Base-by-base conservation (phyloP, 2,113 vertebrate genomes). In the Chamaea fasciata region DNA sequence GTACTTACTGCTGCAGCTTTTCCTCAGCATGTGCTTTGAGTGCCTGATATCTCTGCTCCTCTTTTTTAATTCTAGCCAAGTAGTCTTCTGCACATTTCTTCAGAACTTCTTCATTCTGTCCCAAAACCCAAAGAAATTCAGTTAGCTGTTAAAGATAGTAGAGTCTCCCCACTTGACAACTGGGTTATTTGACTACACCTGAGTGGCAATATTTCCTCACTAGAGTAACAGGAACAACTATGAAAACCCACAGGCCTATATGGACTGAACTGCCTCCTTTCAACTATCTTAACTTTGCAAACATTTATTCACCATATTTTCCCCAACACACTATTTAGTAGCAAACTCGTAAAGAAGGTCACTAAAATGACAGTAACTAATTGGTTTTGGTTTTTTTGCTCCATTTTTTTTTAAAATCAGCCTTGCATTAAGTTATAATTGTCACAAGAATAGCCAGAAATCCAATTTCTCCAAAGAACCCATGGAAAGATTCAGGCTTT, bases 1-100 rank as follows among this genome's bases (percentile, higher is more conserved):
- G 22, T 77, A 95, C 98, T 98, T 98, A 99, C 98, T 87, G 95
- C 39, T 74, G 64, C 30, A 99, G 98, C 88, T 99, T 99, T 92
- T 99, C 99, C 83, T 99, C 99, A 0, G 98, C 99, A 2, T 99
- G 99, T 33, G 98, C 97, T 97, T 99, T 99, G 4, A 99, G 98
- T 2, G 98, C 98, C 89, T 98, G 98, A 44, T 99, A 99, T 17
- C 99, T 97, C 96, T 98, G 98, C 91, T 98, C 98, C 49, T 99
- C 99, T 82, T 98, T 98, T 69, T 98, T 98, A 52, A 99, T 97
- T 69, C 98, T 97, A 12, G 56, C 95, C 52, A 99, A 82, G 85
- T 98, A 99, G 17, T 98, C 98, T 91, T 99, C 98, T 10, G 97
- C 98, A 52, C 98, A 99, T 65, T 98, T 98, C 97, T 99, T 99